Evolutionary conservation across 1,140 invertebrate genomes (phyloP), one percentile per base, ranked within the genome.

Genomic region (Nomia melanderi): DNA sequence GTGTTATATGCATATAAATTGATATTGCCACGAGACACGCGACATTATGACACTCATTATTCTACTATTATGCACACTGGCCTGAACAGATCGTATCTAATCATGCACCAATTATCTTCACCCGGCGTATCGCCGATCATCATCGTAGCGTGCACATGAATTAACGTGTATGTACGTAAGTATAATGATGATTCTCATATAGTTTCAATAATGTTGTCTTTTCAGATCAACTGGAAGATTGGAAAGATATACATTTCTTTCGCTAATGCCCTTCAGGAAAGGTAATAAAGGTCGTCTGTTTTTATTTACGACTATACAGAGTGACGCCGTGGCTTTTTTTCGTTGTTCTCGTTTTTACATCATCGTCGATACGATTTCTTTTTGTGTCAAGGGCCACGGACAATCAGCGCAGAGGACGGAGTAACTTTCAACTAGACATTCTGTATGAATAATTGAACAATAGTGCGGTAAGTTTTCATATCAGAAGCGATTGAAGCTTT

Each of bases 401-500:
- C 31, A n/a, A 14, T 56, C 27, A 63, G 36, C 1, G 8, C 54
- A 47, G 65, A 8, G 39, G 54, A 76, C 69, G 20, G 53, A 31
- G 23, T 47, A 60, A 25, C 64, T 69, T 50, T 59, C 25, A 69
- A 41, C 17, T 31, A 29, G 65, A 60, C 73, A 12, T 36, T 67
- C n/a, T 14, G 1, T 29, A 17, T 9, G 27, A 67, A 76, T 76
- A 69, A 76, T 76, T 59, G 53, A 76, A 8, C 12, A 14, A 69
- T 27, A 20, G 29, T 27, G 33, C 12, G n/a, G 54, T n/a, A 11
- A 36, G 17, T 56, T 44, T 63, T 57, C 60, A 7, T 54, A 76
- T 76, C 25, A 65, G 31, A 17, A 44, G 50, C 65, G 25, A 47
- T 69, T 60, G 23, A 69, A 76, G 50, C 9, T 69, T 76, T 76